Evolutionary conservation across 2,113 vertebrate genomes (phyloP), one percentile per base, ranked within the genome.

Genomic region (Nothoprocta perdicaria): DNA sequence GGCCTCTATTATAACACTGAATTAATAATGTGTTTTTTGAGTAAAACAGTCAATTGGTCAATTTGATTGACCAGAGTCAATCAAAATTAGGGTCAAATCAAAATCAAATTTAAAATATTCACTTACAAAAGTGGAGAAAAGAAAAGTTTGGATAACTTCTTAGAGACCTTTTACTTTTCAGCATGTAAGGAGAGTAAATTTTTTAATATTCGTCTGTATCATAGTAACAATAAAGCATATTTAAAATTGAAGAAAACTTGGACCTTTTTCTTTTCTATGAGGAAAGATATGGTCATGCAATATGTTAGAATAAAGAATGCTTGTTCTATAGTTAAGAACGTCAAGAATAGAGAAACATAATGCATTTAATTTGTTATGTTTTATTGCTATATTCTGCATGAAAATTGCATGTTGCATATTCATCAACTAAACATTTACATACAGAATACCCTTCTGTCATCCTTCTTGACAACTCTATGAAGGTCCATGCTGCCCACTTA

Each of bases 171-270:
- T 31, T 75, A 33, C 24, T 79, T 75, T 86, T 76, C 12, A 80
- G 5, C 2, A 14, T 72, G 67, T 53, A 52, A 33, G 14, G 23
- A 80, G 3, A 0, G 0, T 65, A 33, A 12, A 48, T 73, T 33
- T 83, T 4, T 76, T 72, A 76, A 14, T 65, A 24, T 48, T 80
- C 1, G 41, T 24, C 29, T 79, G 8, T 4, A 6, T 68, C 1
- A 0, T 40, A 18, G 2, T 58, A 80, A 57, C 41, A 68, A 12
- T 43, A 31, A 43, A 18, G 1, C 2, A 8, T 31, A 68, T 29
- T 67, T 82, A 65, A 67, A 58, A 75, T 48, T 79, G 19, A 8
- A 73, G 63, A 63, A 82, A 53, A 43, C 17, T 1, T 27, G 8
- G 43, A 38, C 5, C 5, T 57, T 84, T 94, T 82, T 33, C 10